These are phyloP conservation scores for Diogma glabrata DNA, from an alignment of 2,888 invertebrate genomes.

Conservation along the genomic window DNA sequence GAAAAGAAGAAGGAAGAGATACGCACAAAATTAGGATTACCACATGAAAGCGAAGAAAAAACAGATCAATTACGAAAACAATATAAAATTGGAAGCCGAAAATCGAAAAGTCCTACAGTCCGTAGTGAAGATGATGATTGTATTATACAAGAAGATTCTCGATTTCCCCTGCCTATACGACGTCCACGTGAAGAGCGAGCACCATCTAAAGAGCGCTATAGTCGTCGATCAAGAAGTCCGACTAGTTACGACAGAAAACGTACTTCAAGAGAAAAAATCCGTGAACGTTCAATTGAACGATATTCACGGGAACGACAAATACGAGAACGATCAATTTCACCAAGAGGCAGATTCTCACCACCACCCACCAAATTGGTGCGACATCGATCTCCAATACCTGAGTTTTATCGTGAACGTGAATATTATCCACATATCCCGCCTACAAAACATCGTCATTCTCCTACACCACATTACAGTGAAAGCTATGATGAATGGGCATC, in stretches of 20 bases:
- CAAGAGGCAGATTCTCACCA: conserved; percentile 2
- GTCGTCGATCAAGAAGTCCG: conserved; percentile 7
- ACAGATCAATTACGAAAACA: conserved; percentile 32
- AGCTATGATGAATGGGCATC: conserved; percentile 12
- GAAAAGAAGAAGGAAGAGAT: conserved; percentile 55
- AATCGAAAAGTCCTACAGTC: not conserved
- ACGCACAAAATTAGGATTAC: conserved; percentile 45
- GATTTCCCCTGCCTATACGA: not conserved
- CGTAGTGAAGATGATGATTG: conserved; percentile 9
- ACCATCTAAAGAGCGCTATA: not conserved
- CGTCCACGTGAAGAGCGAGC: not conserved
- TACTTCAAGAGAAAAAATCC: conserved; percentile 3
- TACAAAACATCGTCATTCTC: not conserved
- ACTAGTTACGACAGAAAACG: conserved; percentile 6
- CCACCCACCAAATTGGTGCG: too few species aligned
- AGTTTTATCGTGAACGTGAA: conserved; percentile 14
- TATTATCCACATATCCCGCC: conserved; percentile 1
- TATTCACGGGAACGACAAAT: not conserved
- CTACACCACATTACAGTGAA: conserved; percentile 13
- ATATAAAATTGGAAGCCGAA: conserved; percentile 25
- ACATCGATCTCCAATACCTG: conserved; percentile 7
- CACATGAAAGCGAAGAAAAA: conserved; percentile 36
- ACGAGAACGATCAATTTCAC: not conserved
- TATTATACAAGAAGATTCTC: not conserved
- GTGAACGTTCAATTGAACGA: not conserved